Percentiles rank a stretch among this genome's conserved stretches.
These are phyloP conservation scores for Macrosiphum euphorbiae DNA, from an alignment of 2,888 invertebrate genomes.

Conservation along the genomic window DNA sequence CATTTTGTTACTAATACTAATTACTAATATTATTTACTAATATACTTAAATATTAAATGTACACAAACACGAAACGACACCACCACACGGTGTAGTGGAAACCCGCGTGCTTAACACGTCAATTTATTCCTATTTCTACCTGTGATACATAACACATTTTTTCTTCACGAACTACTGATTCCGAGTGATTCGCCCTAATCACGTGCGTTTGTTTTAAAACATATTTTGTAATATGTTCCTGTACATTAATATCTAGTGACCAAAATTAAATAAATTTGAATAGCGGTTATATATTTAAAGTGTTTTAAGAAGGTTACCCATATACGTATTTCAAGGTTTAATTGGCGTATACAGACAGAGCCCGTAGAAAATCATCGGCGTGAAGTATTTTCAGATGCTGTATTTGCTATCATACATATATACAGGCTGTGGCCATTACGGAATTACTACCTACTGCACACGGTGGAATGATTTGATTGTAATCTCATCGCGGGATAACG, in stretches of 20 bases:
- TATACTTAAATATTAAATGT: background rate
- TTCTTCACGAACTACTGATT: background rate
- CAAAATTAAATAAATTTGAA: background rate
- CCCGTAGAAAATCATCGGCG: background rate
- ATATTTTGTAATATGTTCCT: background rate
- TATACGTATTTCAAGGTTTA: background rate
- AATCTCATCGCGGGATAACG: slow-evolving; percentile 6
- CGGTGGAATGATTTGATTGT: background rate
- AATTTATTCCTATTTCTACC: background rate
- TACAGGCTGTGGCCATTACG: background rate
- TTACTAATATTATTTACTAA: too few relatives aligned
- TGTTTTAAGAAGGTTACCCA: background rate
- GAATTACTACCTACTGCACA: background rate
- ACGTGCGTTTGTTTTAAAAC: background rate
- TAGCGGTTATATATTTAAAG: background rate
- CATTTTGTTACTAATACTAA: background rate
- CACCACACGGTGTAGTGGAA: background rate
- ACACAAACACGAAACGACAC: too few relatives aligned
- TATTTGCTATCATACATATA: background rate
- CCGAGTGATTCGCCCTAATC: background rate
- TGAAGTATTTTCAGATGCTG: background rate
- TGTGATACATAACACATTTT: background rate
- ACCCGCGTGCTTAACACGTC: background rate
- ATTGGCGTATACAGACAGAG: background rate
- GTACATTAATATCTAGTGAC: background rate